Conservation (phyloP, 92 coral and sea anemone genomes). For the Pocillopora grandis region DNA sequence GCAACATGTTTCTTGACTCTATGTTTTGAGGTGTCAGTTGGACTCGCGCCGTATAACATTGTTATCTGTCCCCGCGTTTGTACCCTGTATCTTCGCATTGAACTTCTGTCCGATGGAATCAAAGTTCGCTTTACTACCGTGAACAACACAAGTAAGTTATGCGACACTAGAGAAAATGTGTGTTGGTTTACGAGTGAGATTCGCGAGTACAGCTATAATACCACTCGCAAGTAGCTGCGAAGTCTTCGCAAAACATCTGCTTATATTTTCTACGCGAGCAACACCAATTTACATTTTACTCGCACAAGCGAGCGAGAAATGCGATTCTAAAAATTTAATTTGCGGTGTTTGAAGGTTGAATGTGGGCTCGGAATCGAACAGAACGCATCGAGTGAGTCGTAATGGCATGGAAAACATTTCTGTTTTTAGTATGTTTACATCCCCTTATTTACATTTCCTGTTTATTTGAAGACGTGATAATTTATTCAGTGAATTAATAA, state of each 20-base stretch:
- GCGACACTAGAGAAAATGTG: not conserved
- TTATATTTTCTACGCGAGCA: conserved; percentile 17
- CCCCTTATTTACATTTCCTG: conserved; percentile 77
- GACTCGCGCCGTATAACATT: conserved; percentile 18
- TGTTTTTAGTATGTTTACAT: conserved; percentile 60
- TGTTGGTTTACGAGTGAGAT: conserved; percentile 21
- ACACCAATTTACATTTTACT: conserved; percentile 31
- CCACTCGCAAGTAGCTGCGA: conserved; percentile 37
- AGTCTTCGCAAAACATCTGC: conserved; percentile 41
- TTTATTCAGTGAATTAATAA: conserved; percentile 99
- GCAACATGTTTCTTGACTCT: conserved; percentile 47
- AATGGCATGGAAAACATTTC: conserved; percentile 45
- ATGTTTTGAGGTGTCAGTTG: conserved; percentile 34
- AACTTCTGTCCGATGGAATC: conserved; percentile 32
- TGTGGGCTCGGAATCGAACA: not conserved
- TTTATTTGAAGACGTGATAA: conserved; percentile 77
- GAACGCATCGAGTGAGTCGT: conserved; percentile 32
- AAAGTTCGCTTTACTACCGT: conserved; percentile 14
- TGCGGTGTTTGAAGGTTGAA: not conserved
- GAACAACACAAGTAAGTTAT: conserved; percentile 33
- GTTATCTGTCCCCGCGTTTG: conserved; percentile 18
- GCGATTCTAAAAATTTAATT: conserved; percentile 3
- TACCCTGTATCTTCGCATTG: conserved; percentile 1
- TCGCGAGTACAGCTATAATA: conserved; percentile 15
- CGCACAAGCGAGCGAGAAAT: conserved; percentile 5